phyloP scores from a whole-genome alignment of 2,888 invertebrate genomes.

The Caenorhabditis sp. region DNA sequence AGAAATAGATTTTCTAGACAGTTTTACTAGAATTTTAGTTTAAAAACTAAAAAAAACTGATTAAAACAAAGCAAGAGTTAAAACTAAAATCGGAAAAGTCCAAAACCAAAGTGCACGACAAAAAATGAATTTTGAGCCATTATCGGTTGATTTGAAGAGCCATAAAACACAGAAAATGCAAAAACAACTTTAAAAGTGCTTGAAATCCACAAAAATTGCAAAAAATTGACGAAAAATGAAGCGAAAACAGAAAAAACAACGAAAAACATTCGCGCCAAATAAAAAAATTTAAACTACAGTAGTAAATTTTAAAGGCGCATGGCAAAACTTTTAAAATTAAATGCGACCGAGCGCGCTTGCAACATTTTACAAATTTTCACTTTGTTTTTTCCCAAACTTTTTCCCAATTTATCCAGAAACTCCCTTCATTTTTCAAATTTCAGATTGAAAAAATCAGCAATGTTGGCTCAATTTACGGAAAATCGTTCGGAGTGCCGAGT shows the following conservation, averaged over 20 bases:
- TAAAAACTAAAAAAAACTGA: too few species aligned
- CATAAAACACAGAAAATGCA: not conserved
- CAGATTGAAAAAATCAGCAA: constrained; percentile 32
- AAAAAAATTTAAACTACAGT: constrained; percentile 2
- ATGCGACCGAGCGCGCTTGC: not conserved
- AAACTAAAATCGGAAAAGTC: too few species aligned
- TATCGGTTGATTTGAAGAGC: too few species aligned
- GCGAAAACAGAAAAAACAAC: not conserved
- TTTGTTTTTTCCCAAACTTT: constrained; percentile 9
- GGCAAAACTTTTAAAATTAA: not conserved
- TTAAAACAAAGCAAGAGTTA: too few species aligned
- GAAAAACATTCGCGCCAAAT: not conserved
- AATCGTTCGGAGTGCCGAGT: constrained; percentile 49
- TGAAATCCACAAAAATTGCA: not conserved
- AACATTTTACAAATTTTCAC: too few species aligned
- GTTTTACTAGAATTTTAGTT: too few species aligned
- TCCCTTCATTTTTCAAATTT: too few species aligned
- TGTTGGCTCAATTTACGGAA: constrained; percentile 41
- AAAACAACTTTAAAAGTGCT: not conserved
- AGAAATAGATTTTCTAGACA: too few species aligned
- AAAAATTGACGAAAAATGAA: not conserved
- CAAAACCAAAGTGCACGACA: too few species aligned
- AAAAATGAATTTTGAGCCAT: too few species aligned
- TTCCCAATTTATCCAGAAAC: too few species aligned
- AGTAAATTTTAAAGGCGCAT: constrained; percentile 30